These are phyloP conservation scores for Caradrina clavipalpis DNA, from an alignment of 2,888 invertebrate species.

Conservation along the genomic window DNA sequence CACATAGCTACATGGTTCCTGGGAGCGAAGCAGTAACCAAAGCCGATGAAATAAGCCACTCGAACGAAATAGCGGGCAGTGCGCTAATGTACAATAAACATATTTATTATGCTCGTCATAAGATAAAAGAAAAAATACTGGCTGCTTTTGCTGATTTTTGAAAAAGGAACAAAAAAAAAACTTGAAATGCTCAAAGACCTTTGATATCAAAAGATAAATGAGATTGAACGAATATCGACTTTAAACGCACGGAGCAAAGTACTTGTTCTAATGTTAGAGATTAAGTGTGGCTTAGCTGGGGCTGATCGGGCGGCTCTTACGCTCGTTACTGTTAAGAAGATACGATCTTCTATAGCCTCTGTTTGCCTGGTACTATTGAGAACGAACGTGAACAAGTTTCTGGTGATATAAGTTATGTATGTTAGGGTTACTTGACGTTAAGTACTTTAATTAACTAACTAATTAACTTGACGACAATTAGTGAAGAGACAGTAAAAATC, in stretches of 20 bases:
- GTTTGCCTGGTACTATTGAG: conserved; percentile 29
- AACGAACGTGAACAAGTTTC: neutral
- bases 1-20: no score
- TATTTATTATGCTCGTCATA: no score
- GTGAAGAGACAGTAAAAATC: no score
- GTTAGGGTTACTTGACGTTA: no score
- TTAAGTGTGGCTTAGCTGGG: conserved; percentile 49
- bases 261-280: conserved; percentile 38
- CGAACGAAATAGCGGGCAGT: no score
- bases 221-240: conserved; percentile 44
- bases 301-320: conserved; percentile 47
- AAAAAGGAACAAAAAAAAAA: conserved; percentile 4
- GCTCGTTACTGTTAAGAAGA: conserved; percentile 35
- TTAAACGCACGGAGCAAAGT: conserved; percentile 45
- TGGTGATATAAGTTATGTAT: neutral
- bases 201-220: conserved; percentile 48
- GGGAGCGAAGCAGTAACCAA: no score
- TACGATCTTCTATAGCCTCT: conserved; percentile 25
- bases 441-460: no score
- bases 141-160: neutral
- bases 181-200: conserved; percentile 21
- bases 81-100: no score
- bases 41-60: no score
- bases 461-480: no score
- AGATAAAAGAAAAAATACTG: neutral